phyloP scores from a whole-genome alignment of 2,113 vertebrate genomes.

The Epinephelus lanceolatus region DNA sequence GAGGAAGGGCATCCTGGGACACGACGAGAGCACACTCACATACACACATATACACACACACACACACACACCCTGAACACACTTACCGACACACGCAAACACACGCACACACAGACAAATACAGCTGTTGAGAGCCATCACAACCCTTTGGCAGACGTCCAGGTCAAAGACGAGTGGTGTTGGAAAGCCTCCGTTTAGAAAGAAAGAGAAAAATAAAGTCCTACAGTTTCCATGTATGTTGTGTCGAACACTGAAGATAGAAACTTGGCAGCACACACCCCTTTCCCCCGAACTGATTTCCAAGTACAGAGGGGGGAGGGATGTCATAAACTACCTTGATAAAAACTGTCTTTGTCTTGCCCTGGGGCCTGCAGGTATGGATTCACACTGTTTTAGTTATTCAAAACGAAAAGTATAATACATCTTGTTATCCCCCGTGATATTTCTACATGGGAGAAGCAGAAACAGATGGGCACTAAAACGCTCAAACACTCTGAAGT shows the following conservation, averaged over 20 bases:
- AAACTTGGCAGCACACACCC: slow-evolving; percentile 64
- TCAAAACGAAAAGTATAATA: slow-evolving; percentile 24
- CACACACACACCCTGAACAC: slow-evolving; percentile 61
- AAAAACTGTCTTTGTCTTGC: slow-evolving; percentile 51
- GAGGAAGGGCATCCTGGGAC: slow-evolving; percentile 85
- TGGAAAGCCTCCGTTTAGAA: slow-evolving; percentile 68
- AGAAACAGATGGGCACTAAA: slow-evolving; percentile 42
- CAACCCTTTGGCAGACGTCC: slow-evolving; percentile 72
- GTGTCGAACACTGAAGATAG: slow-evolving; percentile 65
- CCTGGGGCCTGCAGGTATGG: slow-evolving; percentile 40
- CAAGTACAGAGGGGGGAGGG: slow-evolving; percentile 31
- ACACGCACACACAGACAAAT: slow-evolving; percentile 74
- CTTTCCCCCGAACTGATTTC: slow-evolving; percentile 60
- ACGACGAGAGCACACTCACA: slow-evolving; percentile 58
- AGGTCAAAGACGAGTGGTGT: slow-evolving; percentile 74
- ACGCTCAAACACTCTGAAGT: slow-evolving; percentile 16
- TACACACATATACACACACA: slow-evolving; percentile 35
- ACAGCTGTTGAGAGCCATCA: slow-evolving; percentile 85
- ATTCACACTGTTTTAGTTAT: slow-evolving; percentile 3
- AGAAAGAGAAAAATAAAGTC: slow-evolving; percentile 57
- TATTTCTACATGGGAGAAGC: slow-evolving; percentile 6
- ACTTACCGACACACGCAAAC: slow-evolving; percentile 43
- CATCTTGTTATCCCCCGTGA: slow-evolving; percentile 9
- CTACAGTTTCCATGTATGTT: slow-evolving; percentile 70
- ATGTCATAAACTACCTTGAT: slow-evolving; percentile 51